Evolutionary conservation across 2,888 invertebrate genomes (phyloP).

Genomic region (Drosophila prolongata): DNA sequence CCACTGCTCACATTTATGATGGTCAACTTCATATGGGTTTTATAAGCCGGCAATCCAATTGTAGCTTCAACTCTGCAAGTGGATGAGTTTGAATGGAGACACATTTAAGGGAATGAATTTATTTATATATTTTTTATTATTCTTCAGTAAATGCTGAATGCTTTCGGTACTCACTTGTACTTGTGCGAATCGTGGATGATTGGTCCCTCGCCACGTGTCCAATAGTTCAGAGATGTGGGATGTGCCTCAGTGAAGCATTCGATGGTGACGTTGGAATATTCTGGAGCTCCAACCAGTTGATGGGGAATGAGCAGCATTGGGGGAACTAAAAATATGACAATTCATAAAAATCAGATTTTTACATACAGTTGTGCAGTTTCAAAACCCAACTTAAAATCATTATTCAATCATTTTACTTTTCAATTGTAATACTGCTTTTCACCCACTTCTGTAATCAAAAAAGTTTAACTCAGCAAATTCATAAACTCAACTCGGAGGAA

Average conservation of each 20-base stretch:
- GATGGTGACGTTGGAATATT: conserved; percentile 92
- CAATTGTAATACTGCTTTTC: background rate
- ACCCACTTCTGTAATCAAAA: conserved; percentile 27
- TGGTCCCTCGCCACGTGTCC: conserved; percentile 94
- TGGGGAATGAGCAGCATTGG: conserved; percentile 96
- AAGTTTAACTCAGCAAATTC: conserved; percentile 19
- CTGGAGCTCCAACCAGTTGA: conserved; percentile 94
- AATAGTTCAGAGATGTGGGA: conserved; percentile 95
- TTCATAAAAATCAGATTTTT: background rate
- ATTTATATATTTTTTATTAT: background rate
- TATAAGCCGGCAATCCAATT: conserved; percentile 90
- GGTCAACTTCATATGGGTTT: conserved; percentile 94
- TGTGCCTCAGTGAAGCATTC: conserved; percentile 97
- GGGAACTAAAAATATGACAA: conserved; percentile 87
- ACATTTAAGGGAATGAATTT: background rate
- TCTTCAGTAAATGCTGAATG: too few relatives aligned
- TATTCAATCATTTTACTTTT: conserved; percentile 9
- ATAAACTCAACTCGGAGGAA: conserved; percentile 6
- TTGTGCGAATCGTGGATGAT: conserved; percentile 95
- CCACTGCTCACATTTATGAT: conserved; percentile 90
- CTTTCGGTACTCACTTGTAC: conserved; percentile 86
- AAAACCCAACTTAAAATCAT: background rate
- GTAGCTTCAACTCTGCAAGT: conserved; percentile 86
- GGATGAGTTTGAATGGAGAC: background rate
- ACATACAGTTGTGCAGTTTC: too few relatives aligned